phyloP scores from a whole-genome alignment of 2,113 vertebrate species.

The Shinisaurus crocodilurus region DNA sequence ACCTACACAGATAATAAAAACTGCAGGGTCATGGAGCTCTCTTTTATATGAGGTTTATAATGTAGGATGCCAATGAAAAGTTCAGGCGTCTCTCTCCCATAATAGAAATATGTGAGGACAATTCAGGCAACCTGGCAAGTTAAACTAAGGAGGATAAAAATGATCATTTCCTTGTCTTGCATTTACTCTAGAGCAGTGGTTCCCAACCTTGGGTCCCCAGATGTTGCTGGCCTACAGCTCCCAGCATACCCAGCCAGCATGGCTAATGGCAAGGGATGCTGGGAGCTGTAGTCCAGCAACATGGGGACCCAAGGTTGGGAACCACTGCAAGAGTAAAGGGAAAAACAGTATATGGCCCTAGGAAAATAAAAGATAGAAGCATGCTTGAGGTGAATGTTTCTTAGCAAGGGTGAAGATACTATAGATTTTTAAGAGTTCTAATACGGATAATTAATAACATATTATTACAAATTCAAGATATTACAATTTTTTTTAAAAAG shows the following conservation, averaged over 20 bases:
- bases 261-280: too few species aligned
- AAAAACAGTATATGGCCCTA: neutral
- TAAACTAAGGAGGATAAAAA: constrained; percentile 22
- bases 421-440: neutral
- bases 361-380: neutral
- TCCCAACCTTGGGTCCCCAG: too few species aligned
- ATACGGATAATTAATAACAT: neutral
- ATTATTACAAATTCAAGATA: neutral
- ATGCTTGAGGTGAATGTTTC: neutral
- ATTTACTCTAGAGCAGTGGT: neutral
- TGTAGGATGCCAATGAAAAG: constrained; percentile 19
- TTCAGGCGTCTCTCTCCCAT: constrained; percentile 7
- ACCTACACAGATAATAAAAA: constrained; percentile 16
- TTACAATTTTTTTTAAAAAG: neutral
- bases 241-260: too few species aligned
- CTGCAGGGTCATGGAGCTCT: neutral
- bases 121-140: neutral
- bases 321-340: constrained; percentile 7
- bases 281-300: too few species aligned
- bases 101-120: constrained; percentile 15
- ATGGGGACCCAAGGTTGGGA: too few species aligned
- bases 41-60: constrained; percentile 7
- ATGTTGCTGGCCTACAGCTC: too few species aligned
- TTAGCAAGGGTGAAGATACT: constrained; percentile 2
- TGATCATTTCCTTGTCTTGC: constrained; percentile 5